A percentile compares a stretch with the other conserved stretches of the same genome.
Conservation (phyloP, 2,888 invertebrate genomes). For the Ecliptopera silaceata region DNA sequence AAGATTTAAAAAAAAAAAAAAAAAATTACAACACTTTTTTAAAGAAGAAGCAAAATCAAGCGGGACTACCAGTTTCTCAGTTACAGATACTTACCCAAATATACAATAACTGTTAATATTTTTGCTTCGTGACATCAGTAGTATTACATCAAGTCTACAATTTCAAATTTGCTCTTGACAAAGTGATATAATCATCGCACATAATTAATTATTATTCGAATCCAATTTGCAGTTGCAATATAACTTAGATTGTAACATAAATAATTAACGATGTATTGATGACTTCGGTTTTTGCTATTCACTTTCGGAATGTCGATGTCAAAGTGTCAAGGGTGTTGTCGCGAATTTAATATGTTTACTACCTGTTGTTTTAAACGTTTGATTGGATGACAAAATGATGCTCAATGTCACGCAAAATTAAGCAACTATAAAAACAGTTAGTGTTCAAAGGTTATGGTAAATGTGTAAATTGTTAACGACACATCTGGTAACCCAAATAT, state of each 20-base stretch:
- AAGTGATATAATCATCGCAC: conserved; percentile 4
- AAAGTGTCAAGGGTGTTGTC: conserved; percentile 35
- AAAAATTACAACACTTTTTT: too few species aligned
- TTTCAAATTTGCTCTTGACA: too few species aligned
- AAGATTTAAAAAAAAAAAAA: not conserved
- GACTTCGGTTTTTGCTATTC: conserved; percentile 31
- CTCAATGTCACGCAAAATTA: conserved; percentile 14
- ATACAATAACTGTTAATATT: too few species aligned
- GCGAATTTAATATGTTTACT: conserved; percentile 30
- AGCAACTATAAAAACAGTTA: not conserved
- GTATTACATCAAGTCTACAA: too few species aligned
- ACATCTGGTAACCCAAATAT: not conserved
- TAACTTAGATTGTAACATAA: conserved; percentile 15
- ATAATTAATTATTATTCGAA: conserved; percentile 26
- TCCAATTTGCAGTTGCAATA: conserved; percentile 29
- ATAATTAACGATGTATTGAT: conserved; percentile 31
- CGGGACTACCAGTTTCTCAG: too few species aligned
- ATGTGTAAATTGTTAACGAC: not conserved
- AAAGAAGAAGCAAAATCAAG: too few species aligned
- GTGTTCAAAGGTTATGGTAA: not conserved
- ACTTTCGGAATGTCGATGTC: conserved; percentile 36
- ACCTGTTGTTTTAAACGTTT: conserved; percentile 25
- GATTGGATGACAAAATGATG: conserved; percentile 19
- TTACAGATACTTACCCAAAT: too few species aligned
- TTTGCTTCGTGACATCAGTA: too few species aligned